Base-by-base conservation (phyloP, 1,140 invertebrate genomes). In the Eurosta solidaginis region DNA sequence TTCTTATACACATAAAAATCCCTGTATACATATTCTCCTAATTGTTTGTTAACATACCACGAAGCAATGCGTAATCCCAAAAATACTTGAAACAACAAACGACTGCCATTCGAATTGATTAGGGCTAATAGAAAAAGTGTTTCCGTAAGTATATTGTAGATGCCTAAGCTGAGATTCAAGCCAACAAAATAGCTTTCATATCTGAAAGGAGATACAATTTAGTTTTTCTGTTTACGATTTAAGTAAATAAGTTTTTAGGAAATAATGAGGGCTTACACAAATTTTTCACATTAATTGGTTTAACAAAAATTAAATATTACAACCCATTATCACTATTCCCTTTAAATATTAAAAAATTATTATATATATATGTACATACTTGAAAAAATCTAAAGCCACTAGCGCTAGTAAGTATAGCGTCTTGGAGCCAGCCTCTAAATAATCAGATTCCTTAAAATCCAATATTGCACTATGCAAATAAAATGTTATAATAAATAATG, bases 171-270 rank as follows among this genome's bases (percentile, higher is more conserved):
- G 9, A 87, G 78, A 81, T 87, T 87, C 36, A 87, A 40, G 33
- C 85, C 83, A 14, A 87, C 84, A 78, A 87, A 87, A 74, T 87
- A 87, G 77, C 86, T 87, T 47, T 87, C 86, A 80, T 86, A 87
- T 77, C 86, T 87, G 73, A 54, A 80, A 74, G 14, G 20, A 7
- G 68, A 29, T 14, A 4, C 9, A 42, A 74, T 9, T 76, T 40
- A 54, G 68, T 54, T 44, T 42, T 20, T 49, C n/a, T n/a, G n/a
- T n/a, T n/a, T n/a, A n/a, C n/a, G n/a, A n/a, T n/a, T n/a, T n/a
- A n/a, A n/a, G n/a, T n/a, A n/a, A n/a, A n/a, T n/a, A n/a, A n/a
- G n/a, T n/a, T n/a, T n/a, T n/a, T n/a, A n/a, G n/a, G n/a, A n/a
- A n/a, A n/a, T n/a, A n/a, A n/a, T n/a, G n/a, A n/a, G n/a, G n/a